phyloP scores from a whole-genome alignment of 2,888 invertebrate species.

The Sceliomorpha sp. region DNA sequence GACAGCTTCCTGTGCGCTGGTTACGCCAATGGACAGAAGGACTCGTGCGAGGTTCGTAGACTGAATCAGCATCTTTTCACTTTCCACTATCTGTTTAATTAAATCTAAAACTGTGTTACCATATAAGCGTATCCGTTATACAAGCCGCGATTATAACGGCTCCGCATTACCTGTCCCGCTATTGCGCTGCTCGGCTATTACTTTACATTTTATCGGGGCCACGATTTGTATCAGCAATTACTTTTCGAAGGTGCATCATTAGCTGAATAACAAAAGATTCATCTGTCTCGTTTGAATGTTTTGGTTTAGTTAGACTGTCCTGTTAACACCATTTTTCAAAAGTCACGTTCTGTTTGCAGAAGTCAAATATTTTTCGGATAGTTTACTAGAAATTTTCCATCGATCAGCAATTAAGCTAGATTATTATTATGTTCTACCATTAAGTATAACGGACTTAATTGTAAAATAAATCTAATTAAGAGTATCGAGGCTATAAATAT shows the following conservation, averaged over 20 bases:
- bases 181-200: conserved; percentile 32
- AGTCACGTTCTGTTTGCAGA: too few species aligned
- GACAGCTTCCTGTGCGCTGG: conserved; percentile 95
- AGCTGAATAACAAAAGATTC: background rate
- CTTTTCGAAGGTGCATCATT: conserved; percentile 19
- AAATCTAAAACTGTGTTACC: conserved; percentile 50
- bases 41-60: conserved; percentile 90
- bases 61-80: conserved; percentile 31
- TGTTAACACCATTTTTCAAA: too few species aligned
- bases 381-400: too few species aligned
- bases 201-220: conserved; percentile 33
- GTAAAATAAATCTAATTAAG: too few species aligned
- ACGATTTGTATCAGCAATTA: conserved; percentile 48
- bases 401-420: too few species aligned
- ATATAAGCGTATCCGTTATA: conserved; percentile 44
- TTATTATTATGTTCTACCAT: too few species aligned
- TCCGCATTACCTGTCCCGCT: conserved; percentile 55
- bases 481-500: too few species aligned
- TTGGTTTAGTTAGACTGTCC: too few species aligned
- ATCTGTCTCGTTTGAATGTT: too few species aligned
- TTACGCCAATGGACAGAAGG: conserved; percentile 94
- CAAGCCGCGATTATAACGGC: conserved; percentile 61
- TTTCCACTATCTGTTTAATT: conserved; percentile 48
- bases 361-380: too few species aligned
- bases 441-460: too few species aligned